These are phyloP conservation scores for Progne subis DNA, from an alignment of 2,113 vertebrate species.

Conservation along the genomic window DNA sequence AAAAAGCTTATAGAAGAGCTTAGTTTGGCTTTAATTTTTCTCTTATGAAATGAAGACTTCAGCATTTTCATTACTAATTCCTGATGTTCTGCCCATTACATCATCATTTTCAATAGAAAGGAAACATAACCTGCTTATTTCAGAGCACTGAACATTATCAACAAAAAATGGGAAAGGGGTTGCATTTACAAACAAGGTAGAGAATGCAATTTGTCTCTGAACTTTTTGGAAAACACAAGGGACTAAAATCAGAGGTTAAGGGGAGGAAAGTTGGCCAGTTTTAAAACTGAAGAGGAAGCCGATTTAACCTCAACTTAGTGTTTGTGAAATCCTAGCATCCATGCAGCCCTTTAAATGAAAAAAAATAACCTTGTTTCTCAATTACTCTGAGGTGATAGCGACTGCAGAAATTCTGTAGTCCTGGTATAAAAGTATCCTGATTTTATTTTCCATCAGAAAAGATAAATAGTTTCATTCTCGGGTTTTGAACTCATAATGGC, in stretches of 20 bases:
- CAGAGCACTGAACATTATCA: not conserved
- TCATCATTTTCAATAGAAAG: not conserved
- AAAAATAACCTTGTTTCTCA: not conserved
- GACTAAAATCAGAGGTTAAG: not conserved
- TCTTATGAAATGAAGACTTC: not conserved
- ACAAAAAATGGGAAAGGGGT: not conserved
- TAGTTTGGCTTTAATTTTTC: not conserved
- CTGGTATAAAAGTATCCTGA: not conserved
- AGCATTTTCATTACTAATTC: conserved; percentile 33
- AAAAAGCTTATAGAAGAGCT: not conserved
- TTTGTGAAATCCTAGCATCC: not conserved
- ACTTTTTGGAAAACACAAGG: not conserved
- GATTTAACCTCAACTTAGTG: not conserved
- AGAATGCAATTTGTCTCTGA: not conserved
- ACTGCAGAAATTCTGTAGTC: not conserved
- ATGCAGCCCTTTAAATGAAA: not conserved
- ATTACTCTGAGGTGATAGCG: not conserved
- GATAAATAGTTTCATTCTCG: not conserved
- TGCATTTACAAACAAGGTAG: not conserved
- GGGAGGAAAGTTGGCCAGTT: not conserved
- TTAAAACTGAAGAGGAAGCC: not conserved
- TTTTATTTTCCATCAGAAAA: not conserved
- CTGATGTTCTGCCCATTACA: not conserved
- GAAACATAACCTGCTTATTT: not conserved
- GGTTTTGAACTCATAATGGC: not conserved